Evolutionary conservation across 2,113 vertebrate genomes (phyloP), one percentile per base, ranked within the genome.

Genomic region (Spermophilus dauricus): DNA sequence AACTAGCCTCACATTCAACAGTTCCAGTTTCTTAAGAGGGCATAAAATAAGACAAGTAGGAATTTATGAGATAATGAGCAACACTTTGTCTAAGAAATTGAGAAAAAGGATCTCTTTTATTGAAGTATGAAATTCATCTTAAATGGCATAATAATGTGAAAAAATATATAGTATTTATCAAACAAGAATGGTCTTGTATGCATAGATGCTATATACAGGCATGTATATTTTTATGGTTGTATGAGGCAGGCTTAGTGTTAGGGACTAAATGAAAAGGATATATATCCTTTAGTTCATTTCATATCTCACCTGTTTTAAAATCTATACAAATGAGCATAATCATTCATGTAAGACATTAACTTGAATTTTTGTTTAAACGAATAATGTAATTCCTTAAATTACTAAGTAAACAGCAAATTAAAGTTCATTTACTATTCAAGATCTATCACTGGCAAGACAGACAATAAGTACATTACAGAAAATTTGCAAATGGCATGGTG

Each of bases 401-500:
- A 84, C 4, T 77, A 61, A 48, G 42, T 75, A 17, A 94, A 0
- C 26, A 87, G 63, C 11, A 37, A 77, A 92, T 45, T 93, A 87
- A 95, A 82, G 9, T 0, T 2, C 13, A 48, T 82, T 91, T 96
- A 95, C 51, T 10, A 96, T 56, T 7, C 81, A 69, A 45, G 32
- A 45, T 87, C 72, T 4, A 95, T 65, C 45, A 81, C 48, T 90
- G 8, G 39, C 73, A 42, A 78, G 82, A 86, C 17, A 89, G 3
- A 81, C 4, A 42, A 69, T 18, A 14, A 42, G 61, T 18, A 14
- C 70, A 78, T 56, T 93, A 0, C 0, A 94, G 58, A 82, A 96
- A 73, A 96, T 90, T 97, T 87, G 73, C 96, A 95, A 91, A 94
- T 65, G 20, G 92, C 48, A 72, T 86, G 34, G 45, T 34, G 26